These are phyloP conservation scores for Lepidurus couesii DNA, from an alignment of 1,140 invertebrate species.

Conservation along the genomic window DNA sequence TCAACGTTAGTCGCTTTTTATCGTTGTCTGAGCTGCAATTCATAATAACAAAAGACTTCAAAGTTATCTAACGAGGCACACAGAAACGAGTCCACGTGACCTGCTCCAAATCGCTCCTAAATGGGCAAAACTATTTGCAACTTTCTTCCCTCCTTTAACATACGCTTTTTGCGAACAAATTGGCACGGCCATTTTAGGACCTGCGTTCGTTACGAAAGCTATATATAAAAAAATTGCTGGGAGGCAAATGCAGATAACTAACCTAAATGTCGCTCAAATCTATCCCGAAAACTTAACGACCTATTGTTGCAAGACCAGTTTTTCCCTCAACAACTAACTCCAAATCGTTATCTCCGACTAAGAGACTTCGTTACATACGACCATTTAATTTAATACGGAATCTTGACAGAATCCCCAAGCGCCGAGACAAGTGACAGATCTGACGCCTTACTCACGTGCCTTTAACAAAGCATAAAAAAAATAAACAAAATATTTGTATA, in stretches of 20 bases:
- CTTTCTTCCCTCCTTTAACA: not conserved
- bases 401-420: too few species aligned
- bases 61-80: too few species aligned
- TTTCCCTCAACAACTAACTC: not conserved
- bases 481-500: not conserved
- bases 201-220: not conserved
- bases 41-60: too few species aligned
- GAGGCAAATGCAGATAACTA: not conserved
- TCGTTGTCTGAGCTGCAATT: too few species aligned
- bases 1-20: too few species aligned
- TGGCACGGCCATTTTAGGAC: not conserved
- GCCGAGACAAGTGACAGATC: not conserved
- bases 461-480: not conserved
- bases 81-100: too few species aligned
- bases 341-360: too few species aligned
- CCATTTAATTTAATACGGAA: too few species aligned
- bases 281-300: not conserved
- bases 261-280: not conserved
- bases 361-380: too few species aligned
- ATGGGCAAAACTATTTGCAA: not conserved
- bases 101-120: not conserved
- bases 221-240: not conserved
- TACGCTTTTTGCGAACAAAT: not conserved
- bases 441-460: not conserved
- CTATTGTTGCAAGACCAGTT: not conserved